Percentiles rank a stretch among this genome's conserved stretches.
Evolutionary conservation across 2,113 vertebrate genomes (phyloP).

Genomic region (Pungitius pungitius): DNA sequence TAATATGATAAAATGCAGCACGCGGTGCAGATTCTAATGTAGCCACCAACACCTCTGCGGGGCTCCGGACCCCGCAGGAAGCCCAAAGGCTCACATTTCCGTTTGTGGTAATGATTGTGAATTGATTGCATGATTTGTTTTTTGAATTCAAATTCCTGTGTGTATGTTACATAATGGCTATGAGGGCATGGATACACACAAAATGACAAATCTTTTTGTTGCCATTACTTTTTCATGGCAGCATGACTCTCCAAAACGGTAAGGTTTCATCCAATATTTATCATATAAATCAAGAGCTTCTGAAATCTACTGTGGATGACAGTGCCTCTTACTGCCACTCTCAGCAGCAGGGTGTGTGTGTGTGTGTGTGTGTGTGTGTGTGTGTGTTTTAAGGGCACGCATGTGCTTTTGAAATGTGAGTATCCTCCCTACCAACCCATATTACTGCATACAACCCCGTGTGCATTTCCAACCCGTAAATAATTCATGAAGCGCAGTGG

Average conservation of each 20-base stretch:
- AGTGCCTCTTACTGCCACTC: slow-evolving; percentile 28
- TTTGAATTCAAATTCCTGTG: not conserved
- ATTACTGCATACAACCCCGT: slow-evolving; percentile 29
- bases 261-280: slow-evolving; percentile 70
- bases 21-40: not conserved
- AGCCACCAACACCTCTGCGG: not conserved
- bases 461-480: slow-evolving; percentile 51
- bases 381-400: slow-evolving; percentile 14
- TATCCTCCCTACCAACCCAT: slow-evolving; percentile 41
- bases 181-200: slow-evolving; percentile 42
- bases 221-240: slow-evolving; percentile 72
- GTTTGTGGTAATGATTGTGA: not conserved
- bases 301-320: slow-evolving; percentile 47
- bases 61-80: not conserved
- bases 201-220: slow-evolving; percentile 70
- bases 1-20: not conserved
- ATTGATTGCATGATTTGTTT: not conserved
- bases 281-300: slow-evolving; percentile 49
- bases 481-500: slow-evolving; percentile 58
- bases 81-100: too few species aligned
- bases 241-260: slow-evolving; percentile 37
- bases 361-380: not conserved
- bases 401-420: slow-evolving; percentile 37
- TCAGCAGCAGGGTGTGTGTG: not conserved
- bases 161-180: slow-evolving; percentile 36